Evolutionary conservation across 1,140 invertebrate species (phyloP).

Genomic region (Cyrtorhinus lividipennis): DNA sequence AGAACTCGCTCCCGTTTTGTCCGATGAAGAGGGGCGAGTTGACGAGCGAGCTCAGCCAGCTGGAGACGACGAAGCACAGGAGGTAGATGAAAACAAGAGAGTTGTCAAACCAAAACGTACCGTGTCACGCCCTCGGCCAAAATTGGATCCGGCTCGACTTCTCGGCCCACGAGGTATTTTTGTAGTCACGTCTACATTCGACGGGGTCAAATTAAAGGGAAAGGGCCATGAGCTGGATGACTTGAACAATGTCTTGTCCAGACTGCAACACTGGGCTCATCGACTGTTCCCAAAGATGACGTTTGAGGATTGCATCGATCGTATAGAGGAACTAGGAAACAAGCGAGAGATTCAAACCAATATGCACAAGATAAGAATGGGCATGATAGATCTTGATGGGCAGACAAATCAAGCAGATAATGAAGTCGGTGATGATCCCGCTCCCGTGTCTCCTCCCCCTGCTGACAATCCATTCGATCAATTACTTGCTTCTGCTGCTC

Average conservation of each 20-base stretch:
- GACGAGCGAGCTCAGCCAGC: not conserved
- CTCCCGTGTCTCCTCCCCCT: slow-evolving; percentile 22
- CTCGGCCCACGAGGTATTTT: slow-evolving; percentile 3
- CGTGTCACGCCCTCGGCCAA: not conserved
- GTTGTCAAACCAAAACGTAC: slow-evolving; percentile 6
- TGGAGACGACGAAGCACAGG: not conserved
- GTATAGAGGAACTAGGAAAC: slow-evolving; percentile 23
- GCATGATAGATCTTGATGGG: slow-evolving; percentile 34
- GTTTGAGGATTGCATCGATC: slow-evolving; percentile 23
- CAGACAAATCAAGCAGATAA: slow-evolving; percentile 21
- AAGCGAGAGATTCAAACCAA: slow-evolving; percentile 34
- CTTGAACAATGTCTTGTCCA: slow-evolving; percentile 61
- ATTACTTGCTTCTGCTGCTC: slow-evolving; percentile 23
- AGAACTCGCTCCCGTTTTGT: not conserved
- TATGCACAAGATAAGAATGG: slow-evolving; percentile 44
- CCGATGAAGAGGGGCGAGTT: not conserved
- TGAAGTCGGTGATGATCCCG: slow-evolving; percentile 29
- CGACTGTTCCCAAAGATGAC: slow-evolving; percentile 69
- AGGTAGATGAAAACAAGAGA: slow-evolving; percentile 1
- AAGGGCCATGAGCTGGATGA: slow-evolving; percentile 72
- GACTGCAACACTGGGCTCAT: slow-evolving; percentile 84
- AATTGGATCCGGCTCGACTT: slow-evolving; percentile 4
- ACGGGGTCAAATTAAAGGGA: slow-evolving; percentile 69
- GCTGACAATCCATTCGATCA: slow-evolving; percentile 19
- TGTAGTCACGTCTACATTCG: slow-evolving; percentile 42